Evolutionary conservation across 2,888 invertebrate genomes (phyloP).

Genomic region (Polydrusus cervinus): DNA sequence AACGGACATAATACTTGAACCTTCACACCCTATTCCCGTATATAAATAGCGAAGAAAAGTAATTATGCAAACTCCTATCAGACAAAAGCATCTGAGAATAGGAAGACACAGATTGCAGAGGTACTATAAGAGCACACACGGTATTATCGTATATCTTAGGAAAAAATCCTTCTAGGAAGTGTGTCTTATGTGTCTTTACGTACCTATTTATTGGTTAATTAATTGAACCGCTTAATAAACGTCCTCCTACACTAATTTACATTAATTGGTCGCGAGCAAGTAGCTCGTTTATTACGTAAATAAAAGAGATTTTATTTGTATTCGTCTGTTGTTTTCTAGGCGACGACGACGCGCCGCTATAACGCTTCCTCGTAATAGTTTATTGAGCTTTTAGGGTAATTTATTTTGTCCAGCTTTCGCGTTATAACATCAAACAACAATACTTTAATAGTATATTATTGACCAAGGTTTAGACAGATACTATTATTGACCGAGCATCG

Average conservation of each 20-base stretch:
- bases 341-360: too few relatives aligned
- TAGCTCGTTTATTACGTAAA: slow-evolving; percentile 32
- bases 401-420: too few relatives aligned
- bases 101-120: slow-evolving; percentile 4
- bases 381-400: too few relatives aligned
- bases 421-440: too few relatives aligned
- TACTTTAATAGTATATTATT: too few relatives aligned
- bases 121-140: background rate
- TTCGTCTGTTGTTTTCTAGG: slow-evolving; percentile 14
- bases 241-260: slow-evolving; percentile 46
- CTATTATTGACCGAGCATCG: too few relatives aligned
- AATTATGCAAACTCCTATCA: background rate
- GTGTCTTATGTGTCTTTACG: slow-evolving; percentile 21
- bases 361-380: too few relatives aligned
- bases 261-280: slow-evolving; percentile 35
- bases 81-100: background rate
- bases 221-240: slow-evolving; percentile 39
- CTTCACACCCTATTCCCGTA: background rate
- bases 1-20: background rate
- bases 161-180: slow-evolving; percentile 34
- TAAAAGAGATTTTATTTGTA: slow-evolving; percentile 6
- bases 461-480: too few relatives aligned
- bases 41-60: background rate
- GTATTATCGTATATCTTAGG: slow-evolving; percentile 12
- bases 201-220: slow-evolving; percentile 38